These are phyloP conservation scores for Syngnathus floridae DNA, from an alignment of 2,113 vertebrate genomes.

Conservation along the genomic window DNA sequence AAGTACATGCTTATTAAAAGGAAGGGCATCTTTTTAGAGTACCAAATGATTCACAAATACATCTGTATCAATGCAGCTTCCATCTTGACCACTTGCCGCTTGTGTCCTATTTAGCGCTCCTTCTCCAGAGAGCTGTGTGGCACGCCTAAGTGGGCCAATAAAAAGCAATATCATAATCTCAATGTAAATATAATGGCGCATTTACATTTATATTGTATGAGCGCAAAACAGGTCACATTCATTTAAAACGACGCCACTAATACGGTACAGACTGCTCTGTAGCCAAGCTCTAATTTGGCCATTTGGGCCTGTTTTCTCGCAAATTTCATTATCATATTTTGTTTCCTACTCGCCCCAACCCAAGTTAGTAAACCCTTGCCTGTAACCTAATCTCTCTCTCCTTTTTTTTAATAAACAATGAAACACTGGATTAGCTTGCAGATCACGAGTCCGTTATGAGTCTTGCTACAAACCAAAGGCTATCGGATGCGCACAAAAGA, in stretches of 20 bases:
- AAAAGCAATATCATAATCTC: slow-evolving; percentile 24
- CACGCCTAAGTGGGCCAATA: slow-evolving; percentile 29
- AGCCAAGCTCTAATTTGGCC: slow-evolving; percentile 26
- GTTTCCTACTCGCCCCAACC: neutral
- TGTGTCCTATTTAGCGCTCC: neutral
- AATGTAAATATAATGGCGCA: slow-evolving; percentile 32
- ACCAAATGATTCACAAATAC: neutral
- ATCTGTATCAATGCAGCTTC: slow-evolving; percentile 9
- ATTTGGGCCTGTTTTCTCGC: slow-evolving; percentile 11
- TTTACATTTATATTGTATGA: slow-evolving; percentile 30
- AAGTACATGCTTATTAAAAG: neutral
- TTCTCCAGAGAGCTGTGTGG: slow-evolving; percentile 12
- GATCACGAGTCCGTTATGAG: slow-evolving; percentile 23
- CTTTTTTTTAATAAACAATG: slow-evolving; percentile 34
- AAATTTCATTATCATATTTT: slow-evolving; percentile 42
- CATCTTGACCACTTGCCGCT: slow-evolving; percentile 10
- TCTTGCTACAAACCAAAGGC: slow-evolving; percentile 36
- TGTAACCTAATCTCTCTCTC: slow-evolving; percentile 22
- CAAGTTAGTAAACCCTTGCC: slow-evolving; percentile 1
- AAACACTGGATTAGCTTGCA: slow-evolving; percentile 40
- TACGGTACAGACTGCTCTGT: slow-evolving; percentile 7
- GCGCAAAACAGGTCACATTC: slow-evolving; percentile 4
- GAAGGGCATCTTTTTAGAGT: neutral
- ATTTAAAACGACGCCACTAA: slow-evolving; percentile 12
- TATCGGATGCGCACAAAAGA: slow-evolving; percentile 39